Evolutionary conservation across 2,797 vertebrate species (phyloP), one percentile per base, ranked within the genome.

Genomic region (Momotus momota): DNA sequence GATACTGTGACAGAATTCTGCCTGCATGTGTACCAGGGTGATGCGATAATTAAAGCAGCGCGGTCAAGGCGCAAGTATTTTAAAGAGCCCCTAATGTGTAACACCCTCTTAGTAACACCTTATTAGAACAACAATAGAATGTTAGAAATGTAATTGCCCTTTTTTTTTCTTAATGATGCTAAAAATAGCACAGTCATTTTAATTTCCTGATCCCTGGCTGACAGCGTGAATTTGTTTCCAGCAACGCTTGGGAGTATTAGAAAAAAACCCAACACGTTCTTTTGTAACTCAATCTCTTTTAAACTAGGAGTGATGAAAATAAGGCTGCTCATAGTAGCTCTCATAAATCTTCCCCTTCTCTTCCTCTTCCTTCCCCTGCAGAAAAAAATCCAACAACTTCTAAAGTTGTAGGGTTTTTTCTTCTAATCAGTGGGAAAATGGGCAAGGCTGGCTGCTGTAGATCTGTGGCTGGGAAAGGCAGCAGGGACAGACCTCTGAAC

Each of bases 61-160:
- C 0, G 6, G 58, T 96, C 94, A 95, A 95, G 52, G 83, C 33
- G 1, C 84, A 83, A 73, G 84, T 73, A 92, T 94, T 91, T 94
- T 85, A 84, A 91, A 94, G 69, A 88, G 60, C 75, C 51, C 51
- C 69, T 41, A 38, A 60, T 12, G 17, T 40, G 57, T 35, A 61
- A 83, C 85, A 70, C 43, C 82, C 64, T 94, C 80, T 73, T 64
- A 67, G 80, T 71, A 94, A 96, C 62, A 60, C 73, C 74, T 91
- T 77, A 92, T 95, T 95, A 92, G 85, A 93, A 57, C 61, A 73
- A 71, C 55, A 93, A 73, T 62, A 93, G 72, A 80, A 82, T 91
- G 79, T 93, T 64, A 86, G 72, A 91, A 83, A 89, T 77, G 88
- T 85, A 80, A 90, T 93, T 77, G 87, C 54, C 46, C 33, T 51